Base-by-base conservation (phyloP, 2,113 vertebrate species). In the Tricholaema leucomelas region DNA sequence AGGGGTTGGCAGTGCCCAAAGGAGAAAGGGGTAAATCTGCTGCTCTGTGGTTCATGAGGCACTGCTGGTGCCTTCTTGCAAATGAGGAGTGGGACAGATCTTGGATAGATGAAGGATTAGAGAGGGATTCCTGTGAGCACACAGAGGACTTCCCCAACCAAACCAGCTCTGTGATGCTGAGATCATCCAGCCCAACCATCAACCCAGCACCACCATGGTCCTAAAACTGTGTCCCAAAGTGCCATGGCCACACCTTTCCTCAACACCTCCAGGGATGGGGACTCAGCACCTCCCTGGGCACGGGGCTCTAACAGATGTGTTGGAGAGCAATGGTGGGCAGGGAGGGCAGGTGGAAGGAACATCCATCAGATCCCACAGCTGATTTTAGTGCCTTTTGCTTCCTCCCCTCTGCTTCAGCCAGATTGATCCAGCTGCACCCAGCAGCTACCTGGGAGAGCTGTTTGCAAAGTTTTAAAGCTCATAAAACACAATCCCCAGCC, bases 41-140 rank as follows among this genome's bases (percentile, higher is more conserved):
- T 58, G 6, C 20, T 60, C n/a, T 66, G 65, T 0, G 1, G 12
- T 58, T 46, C 60, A 30, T 16, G 12, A 17, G 40, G 44, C 40
- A 3, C 38, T 48, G n/a, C 44, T 0, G 0, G 27, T 48, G 28
- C 1, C 31, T 28, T 31, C 30, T 6, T 17, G 55, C 55, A 50
- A 64, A 55, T 13, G 17, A 20, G 19, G 67, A 12, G 54, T 8
- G 59, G 69, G 44, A 20, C 31, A 33, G n/a, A 56, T 8, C 28
- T 55, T 36, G 1, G 83, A 7, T 9, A 33, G 36, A 46, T 13
- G 25, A 48, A 27, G 42, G 63, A 8, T 78, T 74, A 50, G 52
- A 40, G 66, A 40, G 52, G 50, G 40, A 18, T 69, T 71, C 54
- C 77, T 76, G 44, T 44, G 46, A 55, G 59, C 21, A 4, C 15